These are phyloP conservation scores for Phallusia fumigata DNA, from an alignment of 23 tunicate genomes.

Conservation along the genomic window DNA sequence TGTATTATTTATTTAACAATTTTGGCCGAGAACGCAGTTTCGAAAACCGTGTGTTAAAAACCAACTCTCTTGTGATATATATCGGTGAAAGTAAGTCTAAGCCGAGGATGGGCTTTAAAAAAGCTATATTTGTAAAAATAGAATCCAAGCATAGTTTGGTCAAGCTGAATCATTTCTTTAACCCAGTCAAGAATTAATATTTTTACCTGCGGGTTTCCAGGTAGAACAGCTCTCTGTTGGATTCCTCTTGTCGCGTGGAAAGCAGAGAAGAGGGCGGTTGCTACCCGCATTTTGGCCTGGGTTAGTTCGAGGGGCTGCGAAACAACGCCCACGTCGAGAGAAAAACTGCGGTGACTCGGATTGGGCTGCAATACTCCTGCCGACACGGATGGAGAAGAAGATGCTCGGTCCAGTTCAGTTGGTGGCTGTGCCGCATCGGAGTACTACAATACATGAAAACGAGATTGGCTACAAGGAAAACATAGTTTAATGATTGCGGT, in stretches of 20 bases:
- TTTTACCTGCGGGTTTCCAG: conserved; percentile 58
- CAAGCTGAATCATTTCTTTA: no score
- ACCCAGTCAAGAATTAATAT: no score
- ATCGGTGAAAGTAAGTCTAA: no score
- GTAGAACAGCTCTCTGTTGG: conserved; percentile 51
- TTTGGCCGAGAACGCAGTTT: no score
- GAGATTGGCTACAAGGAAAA: no score
- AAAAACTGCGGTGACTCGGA: conserved; percentile 29
- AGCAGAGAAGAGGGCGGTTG: conserved; percentile 46
- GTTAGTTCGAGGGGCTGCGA: conserved; percentile 60
- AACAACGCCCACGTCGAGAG: conserved; percentile 52
- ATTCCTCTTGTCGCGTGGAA: conserved; percentile 42
- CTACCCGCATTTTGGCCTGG: conserved; percentile 39
- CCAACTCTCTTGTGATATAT: no score
- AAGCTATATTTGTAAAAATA: no score
- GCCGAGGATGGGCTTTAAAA: no score
- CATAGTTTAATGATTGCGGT: no score
- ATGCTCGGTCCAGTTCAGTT: conserved; percentile 25
- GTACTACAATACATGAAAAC: conserved; percentile 1
- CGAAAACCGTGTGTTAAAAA: no score
- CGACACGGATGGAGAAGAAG: conserved; percentile 27
- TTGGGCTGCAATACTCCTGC: neutral
- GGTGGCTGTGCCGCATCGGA: neutral
- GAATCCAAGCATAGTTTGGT: no score
- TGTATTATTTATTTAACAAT: no score